A percentile compares a stretch with the other conserved stretches of the same genome.
Evolutionary conservation across 1,140 invertebrate genomes (phyloP).

Genomic region (Tribolium madens): DNA sequence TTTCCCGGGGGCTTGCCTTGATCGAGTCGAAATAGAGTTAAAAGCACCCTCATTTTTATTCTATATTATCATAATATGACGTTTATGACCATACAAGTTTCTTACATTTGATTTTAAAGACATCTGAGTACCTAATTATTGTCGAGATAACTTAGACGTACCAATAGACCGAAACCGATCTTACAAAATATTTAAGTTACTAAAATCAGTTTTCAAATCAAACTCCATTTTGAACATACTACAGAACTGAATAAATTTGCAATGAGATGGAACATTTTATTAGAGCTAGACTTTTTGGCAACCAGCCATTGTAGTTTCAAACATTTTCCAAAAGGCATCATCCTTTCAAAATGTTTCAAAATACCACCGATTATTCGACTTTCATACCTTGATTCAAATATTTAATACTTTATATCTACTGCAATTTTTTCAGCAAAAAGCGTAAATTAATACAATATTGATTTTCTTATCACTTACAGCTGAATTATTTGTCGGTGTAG

Average conservation of each 20-base stretch:
- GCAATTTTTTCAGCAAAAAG: too few relatives aligned
- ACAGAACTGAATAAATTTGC: constrained; percentile 1
- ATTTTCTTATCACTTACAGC: constrained; percentile 18
- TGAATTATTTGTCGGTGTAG: constrained; percentile 8
- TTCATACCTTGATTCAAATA: not conserved
- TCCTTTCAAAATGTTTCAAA: not conserved
- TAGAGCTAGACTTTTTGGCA: constrained; percentile 13
- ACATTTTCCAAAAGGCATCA: not conserved
- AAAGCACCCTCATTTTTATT: constrained; percentile 45
- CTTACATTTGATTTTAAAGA: constrained; percentile 21
- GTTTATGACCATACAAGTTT: constrained; percentile 42
- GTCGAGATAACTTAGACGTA: not conserved
- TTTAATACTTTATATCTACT: too few relatives aligned
- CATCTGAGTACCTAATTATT: constrained; percentile 21
- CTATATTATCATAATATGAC: constrained; percentile 52
- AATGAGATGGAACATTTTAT: constrained; percentile 1
- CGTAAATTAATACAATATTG: constrained; percentile 5
- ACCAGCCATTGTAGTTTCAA: not conserved
- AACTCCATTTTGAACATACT: constrained; percentile 1
- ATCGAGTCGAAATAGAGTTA: constrained; percentile 47
- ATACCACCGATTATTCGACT: not conserved
- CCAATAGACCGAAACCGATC: not conserved
- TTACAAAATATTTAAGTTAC: not conserved
- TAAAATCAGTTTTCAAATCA: not conserved
- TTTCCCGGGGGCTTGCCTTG: constrained; percentile 45